These are phyloP conservation scores for Hoplostethus atlanticus DNA, from an alignment of 2,797 vertebrate genomes.

Conservation along the genomic window DNA sequence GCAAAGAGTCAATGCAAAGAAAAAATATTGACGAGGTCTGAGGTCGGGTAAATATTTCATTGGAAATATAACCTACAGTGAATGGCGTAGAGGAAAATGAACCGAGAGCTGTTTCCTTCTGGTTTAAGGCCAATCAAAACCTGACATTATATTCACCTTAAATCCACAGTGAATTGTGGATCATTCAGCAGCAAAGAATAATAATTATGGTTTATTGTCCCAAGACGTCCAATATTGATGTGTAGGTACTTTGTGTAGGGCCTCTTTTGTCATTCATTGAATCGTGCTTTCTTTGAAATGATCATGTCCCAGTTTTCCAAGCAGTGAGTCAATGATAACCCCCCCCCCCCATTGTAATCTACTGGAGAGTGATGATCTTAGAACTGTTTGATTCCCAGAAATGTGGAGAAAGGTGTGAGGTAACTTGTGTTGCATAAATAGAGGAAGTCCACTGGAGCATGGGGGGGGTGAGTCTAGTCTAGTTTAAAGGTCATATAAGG, in stretches of 20 bases:
- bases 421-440: constrained; percentile 28
- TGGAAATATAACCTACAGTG: too few species aligned
- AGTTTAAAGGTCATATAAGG: constrained; percentile 47
- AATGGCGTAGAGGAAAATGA: too few species aligned
- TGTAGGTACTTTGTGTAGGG: neutral
- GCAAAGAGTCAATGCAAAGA: too few species aligned
- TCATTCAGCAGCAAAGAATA: too few species aligned
- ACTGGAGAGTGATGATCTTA: neutral
- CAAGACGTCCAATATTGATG: neutral
- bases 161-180: too few species aligned
- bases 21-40: too few species aligned
- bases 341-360: too few species aligned
- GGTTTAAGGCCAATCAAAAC: too few species aligned
- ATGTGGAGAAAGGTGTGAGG: neutral
- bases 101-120: too few species aligned
- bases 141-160: too few species aligned
- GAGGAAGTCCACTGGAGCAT: constrained; percentile 43
- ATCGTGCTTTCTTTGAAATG: neutral
- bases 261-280: neutral
- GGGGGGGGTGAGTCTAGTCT: constrained; percentile 41
- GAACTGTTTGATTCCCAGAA: constrained; percentile 24
- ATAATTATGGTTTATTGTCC: neutral
- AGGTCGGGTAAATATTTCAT: too few species aligned
- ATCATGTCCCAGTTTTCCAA: neutral
- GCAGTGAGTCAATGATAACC: too few species aligned